Evolutionary conservation across 2,888 invertebrate genomes (phyloP), one percentile per base, ranked within the genome.

Genomic region (Cephus rjabovi): DNA sequence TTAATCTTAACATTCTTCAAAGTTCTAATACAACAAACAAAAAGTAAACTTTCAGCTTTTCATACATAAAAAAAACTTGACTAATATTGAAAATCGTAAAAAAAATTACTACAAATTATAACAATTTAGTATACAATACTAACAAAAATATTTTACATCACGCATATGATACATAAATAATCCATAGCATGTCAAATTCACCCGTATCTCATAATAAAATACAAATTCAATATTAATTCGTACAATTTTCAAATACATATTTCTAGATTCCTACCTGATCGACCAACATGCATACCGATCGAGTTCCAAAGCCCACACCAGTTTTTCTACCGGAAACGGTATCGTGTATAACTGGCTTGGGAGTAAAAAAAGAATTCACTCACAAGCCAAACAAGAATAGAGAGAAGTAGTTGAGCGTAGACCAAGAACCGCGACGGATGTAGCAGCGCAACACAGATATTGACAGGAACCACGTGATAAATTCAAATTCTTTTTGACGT

Each of bases 381-480:
- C 80, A 80, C 83, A 84, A 83, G 83, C 84, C 81, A 82, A 85
- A 87, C 86, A 86, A 87, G 87, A 89, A 88, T 87, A 84, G 83
- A 77, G 81, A 84, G 84, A 88, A 86, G 86, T 88, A 89, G 89
- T 89, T 88, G 88, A 77, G 83, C 88, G 82, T 85, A 83, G 87
- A 86, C 89, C 86, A 86, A 89, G 87, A 86, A 79, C 82, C 86
- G 84, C 83, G 86, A 81, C 86, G 87, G 89, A 88, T 82, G 87
- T 75, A 81, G 79, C 77, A 74, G 78, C 77, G 77, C 80, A 74
- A 77, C 73, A 79, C 79, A 80, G 77, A 78, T 68, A 69, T 56
- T 78, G 81, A 75, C 82, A 76, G 76, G 75, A 78, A 79, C 76
- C 88, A 86, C 86, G 85, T 88, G 86, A 84, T 30, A 75, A 40